A percentile compares a stretch with the other conserved stretches of the same genome.
phyloP scores from a whole-genome alignment of 2,113 vertebrate species.

The Carlito syrichta region DNA sequence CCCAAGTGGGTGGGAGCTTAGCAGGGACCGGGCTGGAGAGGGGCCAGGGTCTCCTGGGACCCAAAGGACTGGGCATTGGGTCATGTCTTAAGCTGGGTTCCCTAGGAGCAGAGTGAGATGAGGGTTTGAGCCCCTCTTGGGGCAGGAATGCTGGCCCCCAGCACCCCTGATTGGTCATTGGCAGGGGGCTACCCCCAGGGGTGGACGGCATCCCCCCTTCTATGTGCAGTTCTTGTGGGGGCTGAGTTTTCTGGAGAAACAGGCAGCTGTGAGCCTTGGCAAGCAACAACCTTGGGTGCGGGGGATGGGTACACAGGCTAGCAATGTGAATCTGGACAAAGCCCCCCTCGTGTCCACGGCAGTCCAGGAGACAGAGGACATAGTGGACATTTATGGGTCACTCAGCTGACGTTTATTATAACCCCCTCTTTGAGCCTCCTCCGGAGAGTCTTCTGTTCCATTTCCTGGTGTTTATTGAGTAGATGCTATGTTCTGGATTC shows the following conservation, averaged over 20 bases:
- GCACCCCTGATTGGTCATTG: neutral
- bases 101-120: neutral
- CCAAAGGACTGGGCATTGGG: neutral
- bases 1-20: constrained; percentile 79
- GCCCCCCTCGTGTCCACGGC: neutral
- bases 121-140: neutral
- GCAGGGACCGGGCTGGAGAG: neutral
- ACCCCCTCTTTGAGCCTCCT: neutral
- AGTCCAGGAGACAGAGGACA: neutral
- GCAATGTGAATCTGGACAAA: neutral
- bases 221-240: neutral
- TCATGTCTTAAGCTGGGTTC: neutral
- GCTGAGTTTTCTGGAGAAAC: neutral
- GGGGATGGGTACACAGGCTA: neutral
- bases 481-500: neutral
- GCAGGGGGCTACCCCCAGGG: neutral
- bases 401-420: neutral
- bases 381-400: neutral
- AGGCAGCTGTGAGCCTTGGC: neutral
- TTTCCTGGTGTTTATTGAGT: neutral
- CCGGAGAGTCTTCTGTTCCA: neutral
- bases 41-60: neutral
- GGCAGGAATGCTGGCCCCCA: neutral
- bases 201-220: neutral
- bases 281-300: neutral